Conservation (phyloP, 2,797 vertebrate genomes). For the Mareca strepera region DNA sequence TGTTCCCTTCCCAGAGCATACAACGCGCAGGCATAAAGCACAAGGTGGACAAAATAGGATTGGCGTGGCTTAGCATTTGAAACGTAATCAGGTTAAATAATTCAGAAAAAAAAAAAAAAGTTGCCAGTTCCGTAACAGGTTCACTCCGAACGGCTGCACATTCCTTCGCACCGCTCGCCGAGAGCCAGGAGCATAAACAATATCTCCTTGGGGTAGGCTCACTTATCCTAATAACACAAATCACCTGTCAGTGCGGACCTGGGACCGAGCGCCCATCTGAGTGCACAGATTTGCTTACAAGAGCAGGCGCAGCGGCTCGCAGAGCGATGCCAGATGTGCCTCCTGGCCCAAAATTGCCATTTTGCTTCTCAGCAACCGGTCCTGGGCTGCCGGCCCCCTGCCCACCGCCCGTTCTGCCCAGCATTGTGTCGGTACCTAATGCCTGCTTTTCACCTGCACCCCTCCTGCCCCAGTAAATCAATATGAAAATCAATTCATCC, state of each 20-base stretch:
- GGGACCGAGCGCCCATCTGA: background rate
- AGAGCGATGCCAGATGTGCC: background rate
- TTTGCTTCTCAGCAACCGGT: background rate
- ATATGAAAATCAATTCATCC: conserved; percentile 72
- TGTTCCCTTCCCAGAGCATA: background rate
- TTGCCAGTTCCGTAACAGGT: background rate
- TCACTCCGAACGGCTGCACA: background rate
- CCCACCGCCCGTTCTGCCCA: too few species aligned
- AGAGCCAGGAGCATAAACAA: background rate
- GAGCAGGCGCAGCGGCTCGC: background rate
- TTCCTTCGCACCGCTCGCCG: background rate
- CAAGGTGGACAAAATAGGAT: background rate
- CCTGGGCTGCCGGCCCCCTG: background rate
- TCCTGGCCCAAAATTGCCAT: background rate
- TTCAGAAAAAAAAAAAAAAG: background rate
- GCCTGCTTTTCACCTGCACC: background rate
- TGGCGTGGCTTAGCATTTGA: background rate
- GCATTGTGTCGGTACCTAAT: background rate
- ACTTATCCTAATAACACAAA: background rate
- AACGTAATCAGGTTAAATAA: background rate
- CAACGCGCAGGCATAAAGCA: background rate
- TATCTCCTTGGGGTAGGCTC: background rate
- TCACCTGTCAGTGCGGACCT: background rate
- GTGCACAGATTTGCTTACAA: conserved; percentile 7
- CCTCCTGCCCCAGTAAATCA: conserved; percentile 24